phyloP scores from a whole-genome alignment of 2,113 vertebrate species.

The Equus przewalskii region DNA sequence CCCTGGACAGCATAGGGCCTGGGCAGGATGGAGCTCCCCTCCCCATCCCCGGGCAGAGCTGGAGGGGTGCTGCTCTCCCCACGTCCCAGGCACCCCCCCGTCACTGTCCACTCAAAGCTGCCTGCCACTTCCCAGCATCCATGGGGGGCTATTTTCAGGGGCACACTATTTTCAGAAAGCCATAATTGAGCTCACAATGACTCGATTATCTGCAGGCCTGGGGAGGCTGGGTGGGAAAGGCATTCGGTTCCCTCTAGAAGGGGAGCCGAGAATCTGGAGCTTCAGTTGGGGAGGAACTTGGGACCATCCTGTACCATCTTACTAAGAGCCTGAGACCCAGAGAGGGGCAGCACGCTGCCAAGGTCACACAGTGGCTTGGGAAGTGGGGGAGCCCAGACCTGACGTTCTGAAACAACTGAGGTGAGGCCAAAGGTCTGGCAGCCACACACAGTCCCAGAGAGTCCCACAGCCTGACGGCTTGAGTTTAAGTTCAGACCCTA shows the following conservation, averaged over 20 bases:
- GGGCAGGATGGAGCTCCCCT: neutral
- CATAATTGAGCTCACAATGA: neutral
- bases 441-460: neutral
- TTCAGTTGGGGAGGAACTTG: neutral
- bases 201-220: neutral
- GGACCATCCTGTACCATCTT: fast-evolving
- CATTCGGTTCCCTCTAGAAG: neutral
- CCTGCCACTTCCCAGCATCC: neutral
- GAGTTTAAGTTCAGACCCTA: neutral
- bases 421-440: neutral
- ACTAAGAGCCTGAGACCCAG: neutral
- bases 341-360: neutral
- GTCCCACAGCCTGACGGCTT: neutral
- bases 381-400: neutral
- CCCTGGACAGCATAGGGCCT: neutral
- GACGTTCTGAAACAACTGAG: neutral
- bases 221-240: neutral
- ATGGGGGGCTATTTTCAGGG: no score
- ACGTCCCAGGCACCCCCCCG: neutral
- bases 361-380: neutral
- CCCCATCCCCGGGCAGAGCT: neutral
- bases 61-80: neutral
- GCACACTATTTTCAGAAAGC: neutral
- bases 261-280: no score
- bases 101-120: neutral